Evolutionary conservation across 2,888 invertebrate genomes (phyloP).

Genomic region (Philereme vetulata): DNA sequence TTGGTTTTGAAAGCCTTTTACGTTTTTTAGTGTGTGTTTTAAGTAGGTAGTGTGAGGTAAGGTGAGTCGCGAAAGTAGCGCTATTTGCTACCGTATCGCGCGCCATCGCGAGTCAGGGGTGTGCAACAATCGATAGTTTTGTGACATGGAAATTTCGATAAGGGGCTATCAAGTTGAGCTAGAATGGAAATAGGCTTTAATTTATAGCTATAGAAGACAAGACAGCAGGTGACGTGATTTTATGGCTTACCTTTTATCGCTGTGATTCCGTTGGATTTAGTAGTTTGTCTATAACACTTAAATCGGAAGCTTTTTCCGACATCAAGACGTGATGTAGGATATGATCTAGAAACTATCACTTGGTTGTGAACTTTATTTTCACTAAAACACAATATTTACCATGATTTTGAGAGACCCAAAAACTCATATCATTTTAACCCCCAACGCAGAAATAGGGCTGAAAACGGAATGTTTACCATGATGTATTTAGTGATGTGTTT

Average conservation of each 20-base stretch:
- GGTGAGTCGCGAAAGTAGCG: constrained; percentile 78
- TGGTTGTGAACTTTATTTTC: no score
- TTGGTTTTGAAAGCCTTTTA: constrained; percentile 37
- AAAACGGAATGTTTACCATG: no score
- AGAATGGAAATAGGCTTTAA: constrained; percentile 29
- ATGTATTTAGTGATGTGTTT: no score
- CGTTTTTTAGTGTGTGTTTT: constrained; percentile 26
- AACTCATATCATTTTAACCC: no score
- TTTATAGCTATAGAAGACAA: constrained; percentile 25
- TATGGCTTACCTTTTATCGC: constrained; percentile 19
- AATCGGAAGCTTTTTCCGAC: no score
- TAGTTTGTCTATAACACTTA: background rate
- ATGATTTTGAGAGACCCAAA: no score
- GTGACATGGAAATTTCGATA: constrained; percentile 29
- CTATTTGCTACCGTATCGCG: constrained; percentile 83
- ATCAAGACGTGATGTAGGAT: no score
- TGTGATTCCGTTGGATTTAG: constrained; percentile 12
- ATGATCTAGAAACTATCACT: no score
- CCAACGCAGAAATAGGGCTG: no score
- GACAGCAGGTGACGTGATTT: constrained; percentile 17
- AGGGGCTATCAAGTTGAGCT: constrained; percentile 27
- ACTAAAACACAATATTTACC: no score
- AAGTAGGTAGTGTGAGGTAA: constrained; percentile 74
- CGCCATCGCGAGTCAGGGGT: constrained; percentile 70
- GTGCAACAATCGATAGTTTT: constrained; percentile 48